phyloP scores from a whole-genome alignment of 2,888 invertebrate genomes.

The Pteria penguin region DNA sequence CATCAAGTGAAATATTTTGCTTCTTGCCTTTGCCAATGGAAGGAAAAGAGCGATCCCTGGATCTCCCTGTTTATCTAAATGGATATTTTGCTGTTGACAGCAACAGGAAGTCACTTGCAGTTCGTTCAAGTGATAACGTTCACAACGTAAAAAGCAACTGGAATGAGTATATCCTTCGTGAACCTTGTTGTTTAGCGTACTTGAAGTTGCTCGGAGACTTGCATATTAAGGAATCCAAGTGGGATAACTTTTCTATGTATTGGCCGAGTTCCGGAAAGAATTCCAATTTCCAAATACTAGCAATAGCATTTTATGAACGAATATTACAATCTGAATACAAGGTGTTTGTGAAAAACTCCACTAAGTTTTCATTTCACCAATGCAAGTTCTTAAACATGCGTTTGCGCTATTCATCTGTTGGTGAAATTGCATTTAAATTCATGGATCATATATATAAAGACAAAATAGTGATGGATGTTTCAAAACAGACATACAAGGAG shows the following conservation, averaged over 20 bases:
- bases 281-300: not conserved
- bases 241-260: not conserved
- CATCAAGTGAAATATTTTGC: constrained; percentile 66
- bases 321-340: not conserved
- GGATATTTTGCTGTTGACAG: constrained; percentile 72
- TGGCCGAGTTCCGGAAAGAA: constrained; percentile 2
- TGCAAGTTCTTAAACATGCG: no score
- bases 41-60: no score
- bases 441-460: no score
- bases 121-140: constrained; percentile 63
- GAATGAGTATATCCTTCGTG: constrained; percentile 31
- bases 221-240: no score
- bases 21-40: constrained; percentile 72
- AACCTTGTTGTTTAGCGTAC: constrained; percentile 27
- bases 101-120: constrained; percentile 61
- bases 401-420: no score
- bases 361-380: no score
- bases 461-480: constrained; percentile 11
- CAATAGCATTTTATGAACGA: not conserved
- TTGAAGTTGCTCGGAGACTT: constrained; percentile 13
- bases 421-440: not conserved
- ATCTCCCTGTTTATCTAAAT: constrained; percentile 73
- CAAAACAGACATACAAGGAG: not conserved
- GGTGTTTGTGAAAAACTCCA: no score
- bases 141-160: constrained; percentile 10